phyloP scores from a whole-genome alignment of 2,797 vertebrate species.

The Alosa sapidissima region DNA sequence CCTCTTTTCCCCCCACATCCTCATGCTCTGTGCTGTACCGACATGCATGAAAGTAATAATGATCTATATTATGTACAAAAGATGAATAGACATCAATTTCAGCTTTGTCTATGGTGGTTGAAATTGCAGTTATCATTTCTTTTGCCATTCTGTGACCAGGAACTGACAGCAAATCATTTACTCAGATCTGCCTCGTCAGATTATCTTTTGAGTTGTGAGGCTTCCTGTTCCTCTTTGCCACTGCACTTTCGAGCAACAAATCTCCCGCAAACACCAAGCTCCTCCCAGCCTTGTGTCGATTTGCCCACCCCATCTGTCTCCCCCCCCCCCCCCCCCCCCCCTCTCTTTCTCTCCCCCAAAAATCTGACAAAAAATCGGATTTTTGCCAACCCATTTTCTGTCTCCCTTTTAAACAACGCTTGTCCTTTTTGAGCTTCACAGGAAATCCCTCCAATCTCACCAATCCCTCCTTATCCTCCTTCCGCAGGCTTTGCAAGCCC shows the following conservation, averaged over 20 bases:
- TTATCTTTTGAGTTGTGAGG: not conserved
- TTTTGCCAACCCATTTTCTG: slow-evolving; percentile 9
- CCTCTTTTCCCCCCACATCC: not conserved
- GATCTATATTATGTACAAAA: not conserved
- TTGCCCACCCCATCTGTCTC: not conserved
- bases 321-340: not conserved
- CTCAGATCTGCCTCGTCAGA: not conserved
- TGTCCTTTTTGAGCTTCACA: not conserved
- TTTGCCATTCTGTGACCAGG: not conserved
- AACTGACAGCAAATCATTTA: not conserved
- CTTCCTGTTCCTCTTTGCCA: not conserved
- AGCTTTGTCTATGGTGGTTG: not conserved
- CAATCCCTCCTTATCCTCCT: not conserved
- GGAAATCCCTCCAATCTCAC: not conserved
- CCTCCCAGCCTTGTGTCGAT: not conserved
- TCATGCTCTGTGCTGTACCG: slow-evolving; percentile 44
- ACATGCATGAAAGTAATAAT: slow-evolving; percentile 54
- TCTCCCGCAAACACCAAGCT: not conserved
- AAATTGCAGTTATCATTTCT: not conserved
- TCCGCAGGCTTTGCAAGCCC: slow-evolving; percentile 84
- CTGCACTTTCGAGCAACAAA: not conserved
- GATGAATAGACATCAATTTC: not conserved
- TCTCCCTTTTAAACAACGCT: not conserved
- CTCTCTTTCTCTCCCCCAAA: not conserved
- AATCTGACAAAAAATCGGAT: slow-evolving; percentile 44